A percentile compares a stretch with the other conserved stretches of the same genome.
Evolutionary conservation across 1,140 invertebrate species (phyloP).

Genomic region (Vanessa tameamea): DNA sequence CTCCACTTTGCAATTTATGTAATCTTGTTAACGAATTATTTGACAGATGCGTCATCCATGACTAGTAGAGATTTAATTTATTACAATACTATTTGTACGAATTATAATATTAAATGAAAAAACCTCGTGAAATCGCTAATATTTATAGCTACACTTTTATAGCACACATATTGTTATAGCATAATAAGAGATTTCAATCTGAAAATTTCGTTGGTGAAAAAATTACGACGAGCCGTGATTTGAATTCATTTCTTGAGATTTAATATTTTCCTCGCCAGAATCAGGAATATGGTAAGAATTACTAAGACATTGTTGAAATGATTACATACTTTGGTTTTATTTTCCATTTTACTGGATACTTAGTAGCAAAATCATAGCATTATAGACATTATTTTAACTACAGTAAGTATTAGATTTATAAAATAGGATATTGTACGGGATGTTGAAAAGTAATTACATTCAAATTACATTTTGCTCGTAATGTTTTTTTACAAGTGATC

Average conservation of each 20-base stretch:
- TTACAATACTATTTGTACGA: too few relatives aligned
- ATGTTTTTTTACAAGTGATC: too few relatives aligned
- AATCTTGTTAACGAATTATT: too few relatives aligned
- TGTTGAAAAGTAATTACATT: too few relatives aligned
- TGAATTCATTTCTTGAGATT: slow-evolving; percentile 67
- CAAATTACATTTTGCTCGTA: too few relatives aligned
- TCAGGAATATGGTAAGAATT: slow-evolving; percentile 54
- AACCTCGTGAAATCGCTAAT: too few relatives aligned
- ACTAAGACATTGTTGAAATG: slow-evolving; percentile 59
- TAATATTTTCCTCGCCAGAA: slow-evolving; percentile 67
- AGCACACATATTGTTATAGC: too few relatives aligned
- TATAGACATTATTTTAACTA: not conserved
- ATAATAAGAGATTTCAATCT: not conserved
- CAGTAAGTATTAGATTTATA: not conserved
- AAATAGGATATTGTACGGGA: not conserved
- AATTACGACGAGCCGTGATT: slow-evolving; percentile 67
- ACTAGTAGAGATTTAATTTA: too few relatives aligned
- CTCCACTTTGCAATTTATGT: too few relatives aligned
- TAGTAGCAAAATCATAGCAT: not conserved
- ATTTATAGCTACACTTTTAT: too few relatives aligned
- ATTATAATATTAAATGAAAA: too few relatives aligned
- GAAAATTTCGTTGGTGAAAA: slow-evolving; percentile 17
- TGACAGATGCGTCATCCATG: too few relatives aligned
- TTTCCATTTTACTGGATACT: not conserved
- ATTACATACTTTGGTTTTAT: slow-evolving; percentile 26